phyloP scores from a whole-genome alignment of 1,140 invertebrate genomes.

The Chrysomallon squamiferum region DNA sequence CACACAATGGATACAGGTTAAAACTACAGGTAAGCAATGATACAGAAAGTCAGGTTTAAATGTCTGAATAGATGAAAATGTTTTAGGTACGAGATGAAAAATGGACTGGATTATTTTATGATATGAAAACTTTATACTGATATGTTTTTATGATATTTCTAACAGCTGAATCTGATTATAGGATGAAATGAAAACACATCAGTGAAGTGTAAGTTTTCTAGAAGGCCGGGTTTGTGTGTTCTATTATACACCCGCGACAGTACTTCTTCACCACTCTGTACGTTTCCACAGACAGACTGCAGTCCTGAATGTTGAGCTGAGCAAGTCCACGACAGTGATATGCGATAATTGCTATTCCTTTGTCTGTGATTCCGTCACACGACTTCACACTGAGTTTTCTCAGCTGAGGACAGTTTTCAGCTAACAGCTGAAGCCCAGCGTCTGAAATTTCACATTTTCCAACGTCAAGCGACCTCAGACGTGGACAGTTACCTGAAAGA shows the following conservation, averaged over 20 bases:
- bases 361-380: conserved; percentile 87
- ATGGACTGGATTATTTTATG: too few species aligned
- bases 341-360: conserved; percentile 84
- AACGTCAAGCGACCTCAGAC: conserved; percentile 84
- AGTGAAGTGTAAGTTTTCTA: too few species aligned
- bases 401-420: conserved; percentile 87
- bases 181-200: too few species aligned
- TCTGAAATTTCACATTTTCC: conserved; percentile 94
- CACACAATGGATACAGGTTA: too few species aligned
- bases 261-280: conserved; percentile 90
- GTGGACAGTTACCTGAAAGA: conserved; percentile 80
- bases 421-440: conserved; percentile 80
- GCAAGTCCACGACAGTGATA: conserved; percentile 82
- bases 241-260: conserved; percentile 89
- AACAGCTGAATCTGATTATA: too few species aligned
- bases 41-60: too few species aligned
- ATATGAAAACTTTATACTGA: too few species aligned
- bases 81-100: too few species aligned
- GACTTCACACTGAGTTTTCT: conserved; percentile 88
- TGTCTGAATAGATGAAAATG: too few species aligned
- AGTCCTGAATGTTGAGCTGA: conserved; percentile 91
- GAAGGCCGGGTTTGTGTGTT: conserved; percentile 93
- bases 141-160: too few species aligned
- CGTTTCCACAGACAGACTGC: conserved; percentile 79
- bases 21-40: too few species aligned